Evolutionary conservation across 2,797 vertebrate species (phyloP).

Genomic region (Lagodon rhomboides): DNA sequence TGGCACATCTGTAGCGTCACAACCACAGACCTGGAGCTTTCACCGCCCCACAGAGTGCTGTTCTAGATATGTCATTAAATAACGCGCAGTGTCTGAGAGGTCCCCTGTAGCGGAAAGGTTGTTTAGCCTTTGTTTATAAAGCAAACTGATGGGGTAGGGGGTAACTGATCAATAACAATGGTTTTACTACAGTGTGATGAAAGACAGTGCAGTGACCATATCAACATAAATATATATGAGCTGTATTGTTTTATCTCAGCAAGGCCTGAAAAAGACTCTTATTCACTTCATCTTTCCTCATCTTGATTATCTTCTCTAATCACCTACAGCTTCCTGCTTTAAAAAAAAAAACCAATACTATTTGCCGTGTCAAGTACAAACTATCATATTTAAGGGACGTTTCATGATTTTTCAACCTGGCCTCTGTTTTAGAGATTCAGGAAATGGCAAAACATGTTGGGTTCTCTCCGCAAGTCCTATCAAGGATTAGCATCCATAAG

Average conservation of each 20-base stretch:
- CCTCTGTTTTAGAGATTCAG: neutral
- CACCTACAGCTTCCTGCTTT: neutral
- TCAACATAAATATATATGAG: neutral
- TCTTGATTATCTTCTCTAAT: neutral
- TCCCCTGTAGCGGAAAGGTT: slow-evolving; percentile 27
- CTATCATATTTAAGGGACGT: neutral
- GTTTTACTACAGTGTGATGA: slow-evolving; percentile 8
- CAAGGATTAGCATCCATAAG: no score
- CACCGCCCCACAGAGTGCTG: slow-evolving; percentile 68
- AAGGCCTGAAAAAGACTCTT: no score
- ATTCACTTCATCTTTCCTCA: slow-evolving; percentile 4
- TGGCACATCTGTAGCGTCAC: slow-evolving; percentile 67
- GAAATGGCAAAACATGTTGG: neutral
- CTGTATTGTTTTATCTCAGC: no score
- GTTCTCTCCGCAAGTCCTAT: no score
- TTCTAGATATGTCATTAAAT: slow-evolving; percentile 75
- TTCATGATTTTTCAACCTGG: neutral
- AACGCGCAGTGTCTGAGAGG: slow-evolving; percentile 53
- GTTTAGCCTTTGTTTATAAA: slow-evolving; percentile 18
- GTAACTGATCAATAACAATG: slow-evolving; percentile 37
- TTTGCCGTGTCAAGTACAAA: neutral
- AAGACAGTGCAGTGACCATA: neutral
- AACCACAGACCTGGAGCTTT: slow-evolving; percentile 61
- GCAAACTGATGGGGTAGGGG: slow-evolving; percentile 7
- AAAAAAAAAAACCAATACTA: neutral